Evolutionary conservation across 2,797 vertebrate genomes (phyloP), one percentile per base, ranked within the genome.

Genomic region (Semotilus atromaculatus): DNA sequence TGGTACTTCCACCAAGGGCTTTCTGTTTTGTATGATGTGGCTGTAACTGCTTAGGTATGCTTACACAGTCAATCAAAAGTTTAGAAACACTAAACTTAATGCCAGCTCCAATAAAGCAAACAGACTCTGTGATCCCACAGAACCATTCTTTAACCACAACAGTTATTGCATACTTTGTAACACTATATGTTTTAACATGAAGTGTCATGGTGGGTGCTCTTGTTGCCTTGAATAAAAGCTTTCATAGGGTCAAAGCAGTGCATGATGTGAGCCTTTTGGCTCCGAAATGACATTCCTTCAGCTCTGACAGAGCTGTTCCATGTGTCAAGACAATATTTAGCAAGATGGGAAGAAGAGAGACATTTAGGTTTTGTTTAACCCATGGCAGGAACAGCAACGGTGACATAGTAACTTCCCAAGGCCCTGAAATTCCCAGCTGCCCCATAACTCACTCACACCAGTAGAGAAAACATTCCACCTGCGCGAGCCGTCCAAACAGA

Each of bases 391-490:
- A 91, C 60, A 72, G 38, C 86, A 85, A 90, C 26, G 55, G 40
- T 73, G 68, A 64, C 80, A 80, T 78, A 89, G 91, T 89, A 90
- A 91, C 84, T 86, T 85, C 82, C 78, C 90, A 92, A 91, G 87
- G 90, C 43, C 66, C 48, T 76, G 55, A 66, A 53, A 89, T 81
- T 85, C 91, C 90, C 88, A 87, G 38, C 29, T 73, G 78, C 53
- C 85, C 48, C 66, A 76, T 92, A 90, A 92, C 64, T 94, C 90
- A 90, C 90, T 91, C 86, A 87, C 88, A 89, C 80, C 86, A 88
- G 86, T 58, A 53, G 45, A 89, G 85, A 90, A 90, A 93, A 90
- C 83, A 90, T 86, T 91, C 88, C 87, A 88, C 85, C 67, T 70
- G 75, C n/a, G 0, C 31, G 81, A 58, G 70, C 75, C 31, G 43